These are phyloP conservation scores for Leucophenga maculata DNA, from an alignment of 2,888 invertebrate species.

Conservation along the genomic window DNA sequence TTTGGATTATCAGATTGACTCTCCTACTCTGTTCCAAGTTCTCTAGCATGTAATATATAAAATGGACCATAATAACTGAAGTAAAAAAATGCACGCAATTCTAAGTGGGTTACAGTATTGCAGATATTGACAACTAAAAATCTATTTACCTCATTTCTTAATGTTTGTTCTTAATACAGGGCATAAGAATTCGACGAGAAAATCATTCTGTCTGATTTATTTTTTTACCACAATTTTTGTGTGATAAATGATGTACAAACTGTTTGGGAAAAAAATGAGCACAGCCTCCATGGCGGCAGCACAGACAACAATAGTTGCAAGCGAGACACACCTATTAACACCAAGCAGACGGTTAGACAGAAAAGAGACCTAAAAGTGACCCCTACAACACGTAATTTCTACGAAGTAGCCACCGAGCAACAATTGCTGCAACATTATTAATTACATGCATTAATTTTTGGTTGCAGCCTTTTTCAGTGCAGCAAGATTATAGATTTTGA, in stretches of 20 bases:
- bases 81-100: too few relatives aligned
- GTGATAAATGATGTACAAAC: conserved; percentile 56
- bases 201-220: neutral
- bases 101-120: too few relatives aligned
- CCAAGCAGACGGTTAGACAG: conserved; percentile 38
- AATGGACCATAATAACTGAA: too few relatives aligned
- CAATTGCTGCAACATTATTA: conserved; percentile 57
- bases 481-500: neutral
- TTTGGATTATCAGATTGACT: too few relatives aligned
- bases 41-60: too few relatives aligned
- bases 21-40: too few relatives aligned
- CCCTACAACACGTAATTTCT: conserved; percentile 34
- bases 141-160: too few relatives aligned
- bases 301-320: conserved; percentile 53
- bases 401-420: conserved; percentile 41
- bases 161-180: too few relatives aligned
- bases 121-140: too few relatives aligned
- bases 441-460: conserved; percentile 63
- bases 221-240: conserved; percentile 20
- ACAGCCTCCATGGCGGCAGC: conserved; percentile 49
- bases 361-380: conserved; percentile 33
- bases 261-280: conserved; percentile 42
- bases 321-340: conserved; percentile 62
- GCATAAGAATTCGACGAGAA: too few relatives aligned
- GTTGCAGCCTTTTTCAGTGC: conserved; percentile 23